phyloP scores from a whole-genome alignment of 2,113 vertebrate genomes.

The Gorilla gorilla region DNA sequence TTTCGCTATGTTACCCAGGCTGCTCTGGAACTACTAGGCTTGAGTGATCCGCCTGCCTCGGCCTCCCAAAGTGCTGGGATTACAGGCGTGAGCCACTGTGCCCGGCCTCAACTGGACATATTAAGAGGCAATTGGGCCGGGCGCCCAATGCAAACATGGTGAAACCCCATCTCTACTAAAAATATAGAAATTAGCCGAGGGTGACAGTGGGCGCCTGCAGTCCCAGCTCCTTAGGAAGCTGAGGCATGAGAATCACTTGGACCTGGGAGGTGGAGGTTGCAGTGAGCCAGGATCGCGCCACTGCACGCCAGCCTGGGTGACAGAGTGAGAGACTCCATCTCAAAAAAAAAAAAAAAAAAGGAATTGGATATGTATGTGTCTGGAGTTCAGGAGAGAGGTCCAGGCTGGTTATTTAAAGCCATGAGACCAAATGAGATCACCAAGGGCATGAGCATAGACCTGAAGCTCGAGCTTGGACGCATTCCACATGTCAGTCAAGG shows the following conservation, averaged over 20 bases:
- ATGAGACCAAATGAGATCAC: neutral
- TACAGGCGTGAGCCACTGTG: too few relatives aligned
- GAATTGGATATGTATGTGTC: neutral
- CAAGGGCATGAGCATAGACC: neutral
- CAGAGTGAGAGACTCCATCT: neutral
- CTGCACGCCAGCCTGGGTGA: neutral
- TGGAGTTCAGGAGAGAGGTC: neutral
- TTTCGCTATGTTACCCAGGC: too few relatives aligned
- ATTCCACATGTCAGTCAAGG: neutral
- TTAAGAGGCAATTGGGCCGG: neutral
- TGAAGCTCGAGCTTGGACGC: neutral
- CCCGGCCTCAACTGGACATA: neutral
- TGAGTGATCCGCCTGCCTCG: too few relatives aligned
- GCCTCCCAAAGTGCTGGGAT: too few relatives aligned
- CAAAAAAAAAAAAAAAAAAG: neutral
- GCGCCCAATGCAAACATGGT: too few relatives aligned
- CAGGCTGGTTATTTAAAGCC: neutral
- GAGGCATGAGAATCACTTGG: neutral
- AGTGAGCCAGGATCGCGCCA: neutral
- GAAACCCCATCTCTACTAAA: too few relatives aligned
- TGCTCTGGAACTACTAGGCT: too few relatives aligned
- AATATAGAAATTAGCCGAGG: neutral
- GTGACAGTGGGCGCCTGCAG: fast-evolving
- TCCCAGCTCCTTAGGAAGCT: neutral
- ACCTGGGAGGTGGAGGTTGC: neutral